These are phyloP conservation scores for Drosophila mimica DNA, from an alignment of 2,888 invertebrate species.

Conservation along the genomic window DNA sequence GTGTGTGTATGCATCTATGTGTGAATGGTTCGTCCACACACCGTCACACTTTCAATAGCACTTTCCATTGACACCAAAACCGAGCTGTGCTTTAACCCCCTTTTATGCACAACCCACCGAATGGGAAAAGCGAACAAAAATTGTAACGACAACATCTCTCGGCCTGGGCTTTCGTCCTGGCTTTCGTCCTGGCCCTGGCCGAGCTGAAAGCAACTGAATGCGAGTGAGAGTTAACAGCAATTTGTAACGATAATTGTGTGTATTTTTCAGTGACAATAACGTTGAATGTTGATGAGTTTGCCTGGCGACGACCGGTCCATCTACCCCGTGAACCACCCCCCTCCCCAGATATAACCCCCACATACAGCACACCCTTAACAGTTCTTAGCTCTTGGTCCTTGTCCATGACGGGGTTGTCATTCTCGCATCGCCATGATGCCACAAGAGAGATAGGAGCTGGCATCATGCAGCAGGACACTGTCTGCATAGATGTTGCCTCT, in stretches of 20 bases:
- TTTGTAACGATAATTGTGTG: slow-evolving; percentile 80
- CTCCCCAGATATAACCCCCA: neutral
- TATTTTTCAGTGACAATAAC: slow-evolving; percentile 80
- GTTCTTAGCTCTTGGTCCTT: slow-evolving; percentile 29
- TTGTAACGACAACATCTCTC: slow-evolving; percentile 49
- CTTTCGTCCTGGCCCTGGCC: slow-evolving; percentile 19
- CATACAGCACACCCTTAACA: neutral
- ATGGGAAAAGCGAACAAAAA: slow-evolving; percentile 33
- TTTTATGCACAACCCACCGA: neutral
- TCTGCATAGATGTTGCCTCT: slow-evolving; percentile 33
- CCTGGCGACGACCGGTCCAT: slow-evolving; percentile 59
- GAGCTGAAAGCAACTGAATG: slow-evolving; percentile 39
- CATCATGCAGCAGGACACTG: slow-evolving; percentile 37
- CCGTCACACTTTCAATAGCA: slow-evolving; percentile 66
- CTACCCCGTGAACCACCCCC: neutral
- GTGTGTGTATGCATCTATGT: slow-evolving; percentile 18
- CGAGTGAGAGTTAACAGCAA: slow-evolving; percentile 75
- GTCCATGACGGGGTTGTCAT: slow-evolving; percentile 37
- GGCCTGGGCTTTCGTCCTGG: slow-evolving; percentile 29
- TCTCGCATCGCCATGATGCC: slow-evolving; percentile 38
- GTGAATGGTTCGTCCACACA: slow-evolving; percentile 55
- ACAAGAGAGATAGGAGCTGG: slow-evolving; percentile 42
- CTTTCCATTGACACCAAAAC: slow-evolving; percentile 73
- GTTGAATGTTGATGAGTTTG: slow-evolving; percentile 78
- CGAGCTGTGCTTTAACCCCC: slow-evolving; percentile 17